Evolutionary conservation across 2,113 vertebrate species (phyloP).

Genomic region (Indicator maculatus): DNA sequence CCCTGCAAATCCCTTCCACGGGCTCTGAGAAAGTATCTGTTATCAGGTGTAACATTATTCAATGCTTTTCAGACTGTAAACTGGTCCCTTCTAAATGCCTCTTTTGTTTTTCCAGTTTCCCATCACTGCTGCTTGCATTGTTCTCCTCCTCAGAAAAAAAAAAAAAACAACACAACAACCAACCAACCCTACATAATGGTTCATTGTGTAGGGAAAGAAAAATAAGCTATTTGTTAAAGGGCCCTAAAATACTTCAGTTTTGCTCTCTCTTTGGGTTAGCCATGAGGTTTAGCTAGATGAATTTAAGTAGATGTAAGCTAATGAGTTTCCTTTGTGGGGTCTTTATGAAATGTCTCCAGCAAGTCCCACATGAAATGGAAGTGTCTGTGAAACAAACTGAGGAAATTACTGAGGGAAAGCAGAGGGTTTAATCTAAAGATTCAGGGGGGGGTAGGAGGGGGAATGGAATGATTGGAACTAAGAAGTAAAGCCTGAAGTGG

Average conservation of each 20-base stretch:
- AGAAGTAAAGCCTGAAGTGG: neutral
- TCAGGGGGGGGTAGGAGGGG: neutral
- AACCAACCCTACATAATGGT: slow-evolving; percentile 63
- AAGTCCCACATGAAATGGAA: neutral
- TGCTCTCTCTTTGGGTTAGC: slow-evolving; percentile 14
- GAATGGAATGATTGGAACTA: neutral
- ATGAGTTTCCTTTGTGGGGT: slow-evolving; percentile 18
- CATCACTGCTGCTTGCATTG: slow-evolving; percentile 65
- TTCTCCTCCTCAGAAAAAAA: slow-evolving; percentile 18
- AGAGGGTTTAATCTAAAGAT: neutral
- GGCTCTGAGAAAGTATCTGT: neutral
- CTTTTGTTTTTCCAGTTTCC: slow-evolving; percentile 74
- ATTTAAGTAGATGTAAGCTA: neutral
- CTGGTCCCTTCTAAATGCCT: slow-evolving; percentile 58
- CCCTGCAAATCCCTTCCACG: rapidly evolving
- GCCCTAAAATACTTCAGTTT: neutral
- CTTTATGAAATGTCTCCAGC: neutral
- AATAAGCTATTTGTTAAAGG: slow-evolving; percentile 70
- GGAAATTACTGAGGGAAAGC: neutral
- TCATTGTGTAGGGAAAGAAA: slow-evolving; percentile 75
- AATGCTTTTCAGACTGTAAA: slow-evolving; percentile 61
- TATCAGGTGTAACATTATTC: slow-evolving; percentile 72
- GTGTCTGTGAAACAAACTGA: slow-evolving; percentile 31
- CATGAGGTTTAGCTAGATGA: slow-evolving; percentile 12
- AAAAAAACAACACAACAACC: neutral